A percentile compares a stretch with the other conserved stretches of the same genome.
phyloP scores from a whole-genome alignment of 2,888 invertebrate genomes.

The Lasioglossum lativentre region DNA sequence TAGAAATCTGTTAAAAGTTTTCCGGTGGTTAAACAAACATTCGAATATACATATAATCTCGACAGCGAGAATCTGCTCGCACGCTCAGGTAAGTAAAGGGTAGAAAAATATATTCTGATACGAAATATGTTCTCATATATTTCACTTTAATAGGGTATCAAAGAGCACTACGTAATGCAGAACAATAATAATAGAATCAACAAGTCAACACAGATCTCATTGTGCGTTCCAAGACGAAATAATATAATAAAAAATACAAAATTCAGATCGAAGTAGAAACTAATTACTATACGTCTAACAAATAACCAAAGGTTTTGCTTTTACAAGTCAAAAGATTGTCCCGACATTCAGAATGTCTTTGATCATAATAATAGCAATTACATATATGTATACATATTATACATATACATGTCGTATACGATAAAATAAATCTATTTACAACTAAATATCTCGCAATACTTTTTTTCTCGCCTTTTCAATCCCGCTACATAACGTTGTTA shows the following conservation, averaged over 20 bases:
- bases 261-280: conserved; percentile 52
- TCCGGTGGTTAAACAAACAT: background rate
- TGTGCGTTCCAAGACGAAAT: conserved; percentile 38
- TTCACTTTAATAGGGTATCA: conserved; percentile 59
- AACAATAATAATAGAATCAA: conserved; percentile 71
- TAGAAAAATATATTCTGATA: conserved; percentile 25
- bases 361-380: conserved; percentile 51
- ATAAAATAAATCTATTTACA: conserved; percentile 79
- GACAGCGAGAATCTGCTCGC: background rate
- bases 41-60: background rate
- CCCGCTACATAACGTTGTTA: conserved; percentile 59
- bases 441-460: conserved; percentile 55
- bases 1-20: background rate
- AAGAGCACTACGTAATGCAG: conserved; percentile 64
- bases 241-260: conserved; percentile 35
- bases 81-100: background rate
- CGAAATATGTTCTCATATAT: conserved; percentile 70
- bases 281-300: conserved; percentile 36
- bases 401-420: conserved; percentile 54
- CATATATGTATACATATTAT: conserved; percentile 47
- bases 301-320: conserved; percentile 49
- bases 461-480: conserved; percentile 31
- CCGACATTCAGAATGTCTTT: conserved; percentile 48
- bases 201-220: conserved; percentile 50
- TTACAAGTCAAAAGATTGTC: conserved; percentile 60